Base-by-base conservation (phyloP, 2,113 vertebrate species). In the Gyps fulvus region DNA sequence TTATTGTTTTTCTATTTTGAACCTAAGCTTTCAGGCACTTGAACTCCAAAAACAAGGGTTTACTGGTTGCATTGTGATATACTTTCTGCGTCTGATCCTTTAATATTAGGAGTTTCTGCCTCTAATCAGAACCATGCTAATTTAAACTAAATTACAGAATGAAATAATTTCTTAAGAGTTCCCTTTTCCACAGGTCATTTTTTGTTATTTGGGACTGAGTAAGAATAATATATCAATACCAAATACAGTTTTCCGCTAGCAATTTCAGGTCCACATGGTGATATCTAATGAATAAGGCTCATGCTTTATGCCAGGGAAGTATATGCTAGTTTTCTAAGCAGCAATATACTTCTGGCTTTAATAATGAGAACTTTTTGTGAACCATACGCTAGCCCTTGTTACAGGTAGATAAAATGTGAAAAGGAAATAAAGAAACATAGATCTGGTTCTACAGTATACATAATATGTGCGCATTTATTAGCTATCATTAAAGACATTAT, bases 11-110 rank as follows among this genome's bases (percentile, higher is more conserved):
- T 72, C 66, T 20, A 5, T 82, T 89, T 96, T 94, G 83, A 95
- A 95, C 88, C 55, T 92, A 74, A 89, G 80, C 88, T 96, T 90
- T 87, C 95, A 95, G 90, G 52, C 79, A 71, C 83, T 58, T 65
- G 72, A 92, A 95, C 76, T 84, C 73, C n/a, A 69, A 91, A 71
- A 84, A 5, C 32, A 84, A 61, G 32, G 63, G n/a, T 58, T 73
- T 89, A 54, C 31, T 71, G 3, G 26, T 18, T 58, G 16, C 49
- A 49, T 15, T 63, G 81, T 2, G 0, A 87, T 32, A 85, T n/a
- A n/a, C 12, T 50, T 29, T 82, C 50, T 57, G 14, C 0, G 1
- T 50, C 54, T 73, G 62, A 93, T 83, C 57, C 61, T 89, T 92
- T 40, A 91, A 89, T 16, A 7, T 52, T 16, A 61, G 61, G 55